Evolutionary conservation across 2,888 invertebrate species (phyloP).

Genomic region (Troides aeacus): DNA sequence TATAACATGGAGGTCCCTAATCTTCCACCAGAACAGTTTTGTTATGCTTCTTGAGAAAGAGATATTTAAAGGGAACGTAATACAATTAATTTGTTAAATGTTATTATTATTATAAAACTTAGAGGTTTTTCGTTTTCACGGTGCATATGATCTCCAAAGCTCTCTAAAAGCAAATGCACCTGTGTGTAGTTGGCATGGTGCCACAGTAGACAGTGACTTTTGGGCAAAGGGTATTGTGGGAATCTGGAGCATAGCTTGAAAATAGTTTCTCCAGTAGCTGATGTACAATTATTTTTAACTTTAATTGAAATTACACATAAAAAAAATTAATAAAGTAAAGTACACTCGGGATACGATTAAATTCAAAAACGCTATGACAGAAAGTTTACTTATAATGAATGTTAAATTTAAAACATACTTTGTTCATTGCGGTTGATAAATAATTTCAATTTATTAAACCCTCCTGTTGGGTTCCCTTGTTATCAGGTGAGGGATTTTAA

Average conservation of each 20-base stretch:
- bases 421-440: too few species aligned
- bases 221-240: slow-evolving; percentile 27
- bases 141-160: not conserved
- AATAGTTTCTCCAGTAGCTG: slow-evolving; percentile 28
- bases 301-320: slow-evolving; percentile 10
- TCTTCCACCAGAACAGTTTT: too few species aligned
- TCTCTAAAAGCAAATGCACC: slow-evolving; percentile 8
- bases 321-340: not conserved
- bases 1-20: too few species aligned
- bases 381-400: too few species aligned
- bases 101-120: not conserved
- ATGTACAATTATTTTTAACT: slow-evolving; percentile 12
- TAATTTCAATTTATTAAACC: too few species aligned
- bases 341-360: not conserved
- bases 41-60: too few species aligned
- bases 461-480: too few species aligned
- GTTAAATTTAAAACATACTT: not conserved
- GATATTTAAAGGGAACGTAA: not conserved
- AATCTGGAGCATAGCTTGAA: slow-evolving; percentile 32
- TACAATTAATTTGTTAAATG: not conserved
- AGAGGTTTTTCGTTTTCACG: not conserved
- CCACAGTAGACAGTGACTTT: slow-evolving; percentile 15
- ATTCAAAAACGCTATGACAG: not conserved
- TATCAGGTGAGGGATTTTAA: too few species aligned
- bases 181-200: slow-evolving; percentile 30